These are phyloP conservation scores for Graptemys geographica DNA, from an alignment of 2,797 vertebrate genomes.

Conservation along the genomic window DNA sequence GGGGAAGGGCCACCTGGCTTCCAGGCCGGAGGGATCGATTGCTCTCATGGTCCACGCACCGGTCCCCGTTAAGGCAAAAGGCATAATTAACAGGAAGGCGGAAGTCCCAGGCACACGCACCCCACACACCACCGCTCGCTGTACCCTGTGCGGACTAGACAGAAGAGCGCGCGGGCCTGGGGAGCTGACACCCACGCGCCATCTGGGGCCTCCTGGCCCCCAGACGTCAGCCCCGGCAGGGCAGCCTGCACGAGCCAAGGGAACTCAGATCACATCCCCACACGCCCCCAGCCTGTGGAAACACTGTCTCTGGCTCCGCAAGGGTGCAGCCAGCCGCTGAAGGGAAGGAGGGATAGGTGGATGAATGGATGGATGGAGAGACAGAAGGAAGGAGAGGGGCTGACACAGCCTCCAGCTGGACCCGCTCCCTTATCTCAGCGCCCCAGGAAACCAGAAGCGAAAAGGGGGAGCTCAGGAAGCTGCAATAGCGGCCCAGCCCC, in stretches of 20 bases:
- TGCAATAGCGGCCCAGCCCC: conserved; percentile 7
- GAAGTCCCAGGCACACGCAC: conserved; percentile 33
- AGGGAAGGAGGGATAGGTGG: conserved; percentile 22
- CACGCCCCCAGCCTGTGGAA: background rate
- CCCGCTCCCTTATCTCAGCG: conserved; percentile 38
- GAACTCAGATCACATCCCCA: background rate
- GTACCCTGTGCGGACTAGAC: conserved; percentile 42
- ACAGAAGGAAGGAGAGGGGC: conserved; percentile 65
- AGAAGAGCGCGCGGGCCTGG: background rate
- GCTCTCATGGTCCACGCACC: conserved; percentile 58
- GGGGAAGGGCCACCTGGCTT: conserved; percentile 79
- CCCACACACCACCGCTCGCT: conserved; percentile 53
- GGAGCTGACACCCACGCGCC: background rate
- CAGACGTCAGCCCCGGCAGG: background rate
- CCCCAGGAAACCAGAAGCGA: conserved; percentile 65
- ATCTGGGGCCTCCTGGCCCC: background rate
- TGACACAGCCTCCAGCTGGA: conserved; percentile 63
- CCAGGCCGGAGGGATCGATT: conserved; percentile 73
- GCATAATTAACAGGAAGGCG: conserved; percentile 38
- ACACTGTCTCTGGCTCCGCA: conserved; percentile 21
- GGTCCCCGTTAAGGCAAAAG: conserved; percentile 65
- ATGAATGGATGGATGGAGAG: conserved; percentile 62
- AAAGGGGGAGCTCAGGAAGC: conserved; percentile 63
- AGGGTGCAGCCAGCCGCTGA: conserved; percentile 12
- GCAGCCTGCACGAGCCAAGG: too few relatives aligned